phyloP scores from a whole-genome alignment of 2,888 invertebrate genomes.

The Catocala fraxini region DNA sequence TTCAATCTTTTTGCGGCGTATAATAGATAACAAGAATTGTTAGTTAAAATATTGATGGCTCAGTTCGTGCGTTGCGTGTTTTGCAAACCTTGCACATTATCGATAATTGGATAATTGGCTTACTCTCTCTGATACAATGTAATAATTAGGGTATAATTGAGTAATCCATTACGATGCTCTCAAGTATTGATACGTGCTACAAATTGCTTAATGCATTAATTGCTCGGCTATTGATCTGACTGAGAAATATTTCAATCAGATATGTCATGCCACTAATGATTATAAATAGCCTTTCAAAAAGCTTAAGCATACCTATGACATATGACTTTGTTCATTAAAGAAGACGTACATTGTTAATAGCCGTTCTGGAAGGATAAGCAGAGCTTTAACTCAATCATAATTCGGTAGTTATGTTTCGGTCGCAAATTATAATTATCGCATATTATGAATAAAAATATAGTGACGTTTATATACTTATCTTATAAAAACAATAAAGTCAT shows the following conservation, averaged over 20 bases:
- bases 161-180: conserved; percentile 30
- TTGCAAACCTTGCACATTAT: conserved; percentile 15
- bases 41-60: conserved; percentile 18
- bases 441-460: too few relatives aligned
- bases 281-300: conserved; percentile 11
- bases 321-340: conserved; percentile 2
- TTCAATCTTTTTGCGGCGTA: background rate
- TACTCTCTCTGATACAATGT: conserved; percentile 50
- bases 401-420: too few relatives aligned
- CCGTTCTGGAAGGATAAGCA: too few relatives aligned
- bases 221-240: conserved; percentile 18
- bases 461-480: too few relatives aligned
- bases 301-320: background rate
- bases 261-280: conserved; percentile 1
- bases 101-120: conserved; percentile 43
- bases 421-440: too few relatives aligned
- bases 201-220: conserved; percentile 21
- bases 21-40: conserved; percentile 1
- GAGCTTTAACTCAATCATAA: too few relatives aligned
- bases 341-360: too few relatives aligned
- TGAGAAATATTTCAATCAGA: conserved; percentile 10
- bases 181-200: conserved; percentile 16
- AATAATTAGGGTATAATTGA: conserved; percentile 40
- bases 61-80: conserved; percentile 25
- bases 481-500: conserved; percentile 17